These are phyloP conservation scores for Falco cherrug DNA, from an alignment of 2,797 vertebrate species.

Conservation along the genomic window DNA sequence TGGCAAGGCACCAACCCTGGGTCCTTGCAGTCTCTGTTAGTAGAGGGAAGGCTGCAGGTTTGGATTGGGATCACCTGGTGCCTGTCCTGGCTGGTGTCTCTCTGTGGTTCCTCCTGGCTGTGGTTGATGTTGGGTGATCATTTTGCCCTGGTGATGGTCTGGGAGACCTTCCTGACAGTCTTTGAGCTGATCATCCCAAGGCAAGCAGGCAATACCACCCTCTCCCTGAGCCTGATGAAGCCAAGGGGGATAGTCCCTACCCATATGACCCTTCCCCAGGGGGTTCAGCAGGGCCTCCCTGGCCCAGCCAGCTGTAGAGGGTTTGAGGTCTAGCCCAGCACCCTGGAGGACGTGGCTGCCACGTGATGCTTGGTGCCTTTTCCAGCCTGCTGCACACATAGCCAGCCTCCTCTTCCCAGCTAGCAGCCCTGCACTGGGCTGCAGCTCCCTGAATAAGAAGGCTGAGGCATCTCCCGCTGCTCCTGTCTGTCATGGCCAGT, in stretches of 20 bases:
- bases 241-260: background rate
- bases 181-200: background rate
- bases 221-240: background rate
- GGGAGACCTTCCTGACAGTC: background rate
- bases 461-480: background rate
- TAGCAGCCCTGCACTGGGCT: background rate
- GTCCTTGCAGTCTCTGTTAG: background rate
- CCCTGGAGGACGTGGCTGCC: background rate
- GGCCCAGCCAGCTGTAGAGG: background rate
- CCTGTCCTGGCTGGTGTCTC: background rate
- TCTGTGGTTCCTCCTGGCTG: background rate
- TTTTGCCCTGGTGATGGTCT: background rate
- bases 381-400: background rate
- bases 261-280: background rate
- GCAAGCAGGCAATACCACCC: background rate
- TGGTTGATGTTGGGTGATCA: background rate
- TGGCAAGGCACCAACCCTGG: background rate
- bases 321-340: background rate
- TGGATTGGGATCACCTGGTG: background rate
- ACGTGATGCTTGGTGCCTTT: background rate
- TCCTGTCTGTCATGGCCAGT: background rate
- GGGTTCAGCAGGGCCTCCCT: background rate
- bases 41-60: background rate
- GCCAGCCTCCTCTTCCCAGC: background rate
- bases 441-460: background rate